Conservation (phyloP, 2,888 invertebrate genomes). For the Cremastobaeus sp. region DNA sequence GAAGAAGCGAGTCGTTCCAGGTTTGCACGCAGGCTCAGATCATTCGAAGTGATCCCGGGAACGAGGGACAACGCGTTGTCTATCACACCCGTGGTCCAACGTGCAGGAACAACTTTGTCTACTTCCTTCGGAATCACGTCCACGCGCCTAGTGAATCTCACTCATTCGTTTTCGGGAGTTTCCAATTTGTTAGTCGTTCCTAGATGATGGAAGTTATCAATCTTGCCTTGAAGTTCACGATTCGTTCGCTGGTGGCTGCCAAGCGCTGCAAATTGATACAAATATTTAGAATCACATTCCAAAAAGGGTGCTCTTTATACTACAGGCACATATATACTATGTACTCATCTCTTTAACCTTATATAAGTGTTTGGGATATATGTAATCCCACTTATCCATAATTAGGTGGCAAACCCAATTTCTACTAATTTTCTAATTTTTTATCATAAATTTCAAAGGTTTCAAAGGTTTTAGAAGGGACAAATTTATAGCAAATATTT, state of each 20-base stretch:
- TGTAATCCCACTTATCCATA: too few relatives aligned
- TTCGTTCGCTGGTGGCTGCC: constrained; percentile 93
- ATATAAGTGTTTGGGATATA: too few relatives aligned
- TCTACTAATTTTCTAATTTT: too few relatives aligned
- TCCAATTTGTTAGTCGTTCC: constrained; percentile 43
- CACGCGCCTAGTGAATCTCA: constrained; percentile 22
- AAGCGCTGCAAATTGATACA: constrained; percentile 82
- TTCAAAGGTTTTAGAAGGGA: too few relatives aligned
- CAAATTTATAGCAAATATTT: too few relatives aligned
- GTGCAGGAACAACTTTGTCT: constrained; percentile 11
- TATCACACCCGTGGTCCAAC: constrained; percentile 73
- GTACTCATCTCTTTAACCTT: too few relatives aligned
- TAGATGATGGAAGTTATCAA: constrained; percentile 94
- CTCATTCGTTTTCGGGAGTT: constrained; percentile 21
- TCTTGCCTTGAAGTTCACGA: constrained; percentile 95
- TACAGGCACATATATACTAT: too few relatives aligned
- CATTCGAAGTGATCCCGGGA: constrained; percentile 67
- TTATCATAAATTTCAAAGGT: too few relatives aligned
- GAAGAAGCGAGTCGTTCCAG: constrained; percentile 21
- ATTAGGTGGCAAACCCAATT: too few relatives aligned
- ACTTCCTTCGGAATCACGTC: constrained; percentile 12
- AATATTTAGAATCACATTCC: too few relatives aligned
- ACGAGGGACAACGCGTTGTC: constrained; percentile 72
- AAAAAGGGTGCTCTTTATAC: too few relatives aligned
- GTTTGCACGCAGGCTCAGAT: constrained; percentile 14